phyloP scores from a whole-genome alignment of 2,113 vertebrate species.

The Formicarius rufipectus region DNA sequence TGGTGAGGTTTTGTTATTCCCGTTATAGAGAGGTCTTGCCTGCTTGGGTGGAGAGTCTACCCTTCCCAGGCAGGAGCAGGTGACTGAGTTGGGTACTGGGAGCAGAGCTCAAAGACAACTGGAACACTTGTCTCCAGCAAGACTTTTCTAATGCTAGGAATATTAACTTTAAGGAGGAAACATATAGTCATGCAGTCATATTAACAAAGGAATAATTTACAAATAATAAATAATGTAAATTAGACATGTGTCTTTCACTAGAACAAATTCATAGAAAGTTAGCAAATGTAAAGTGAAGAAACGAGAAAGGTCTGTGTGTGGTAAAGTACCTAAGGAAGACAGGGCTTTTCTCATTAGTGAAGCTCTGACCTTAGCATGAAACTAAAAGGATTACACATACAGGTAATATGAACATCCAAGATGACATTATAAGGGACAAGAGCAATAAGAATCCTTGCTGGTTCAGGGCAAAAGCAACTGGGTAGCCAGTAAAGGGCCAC shows the following conservation, averaged over 20 bases:
- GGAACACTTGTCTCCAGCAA: not conserved
- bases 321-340: not conserved
- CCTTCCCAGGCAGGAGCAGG: not conserved
- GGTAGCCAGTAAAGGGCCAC: not conserved
- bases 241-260: too few relatives aligned
- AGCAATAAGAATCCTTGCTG: not conserved
- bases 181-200: not conserved
- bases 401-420: not conserved
- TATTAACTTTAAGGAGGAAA: not conserved
- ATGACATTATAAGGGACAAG: not conserved
- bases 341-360: not conserved
- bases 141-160: not conserved
- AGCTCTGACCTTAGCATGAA: not conserved
- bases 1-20: not conserved
- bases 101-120: not conserved
- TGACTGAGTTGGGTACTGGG: not conserved
- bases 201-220: not conserved
- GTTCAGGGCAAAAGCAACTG: not conserved
- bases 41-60: not conserved
- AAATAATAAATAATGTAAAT: not conserved
- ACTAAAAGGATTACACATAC: not conserved
- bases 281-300: not conserved
- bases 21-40: not conserved
- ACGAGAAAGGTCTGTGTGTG: not conserved
- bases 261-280: too few relatives aligned